Evolutionary conservation across 2,797 vertebrate species (phyloP), one percentile per base, ranked within the genome.

Genomic region (Squalus acanthias): DNA sequence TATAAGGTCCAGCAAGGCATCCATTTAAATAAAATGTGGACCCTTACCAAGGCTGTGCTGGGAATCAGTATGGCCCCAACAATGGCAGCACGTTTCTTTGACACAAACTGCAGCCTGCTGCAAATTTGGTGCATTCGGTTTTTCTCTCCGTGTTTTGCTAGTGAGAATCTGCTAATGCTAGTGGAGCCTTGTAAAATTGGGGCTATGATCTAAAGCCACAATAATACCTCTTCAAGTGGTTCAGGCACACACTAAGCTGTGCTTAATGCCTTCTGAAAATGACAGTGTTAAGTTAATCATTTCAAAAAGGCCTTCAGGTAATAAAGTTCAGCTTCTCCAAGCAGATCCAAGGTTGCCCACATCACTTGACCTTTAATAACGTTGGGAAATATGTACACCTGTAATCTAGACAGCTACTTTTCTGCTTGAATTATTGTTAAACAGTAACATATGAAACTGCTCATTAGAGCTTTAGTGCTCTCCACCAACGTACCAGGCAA

Each of bases 381-480:
- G 46, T 72, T 95, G 46, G 67, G 39, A 95, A 70, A 69, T 70
- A 70, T 50, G 9, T 95, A 70, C 67, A 95, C 65, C 65, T 95
- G 93, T 69, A 46, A 95, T 70, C 8, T 10, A 70, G 67, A 46
- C n/a, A 70, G 39, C 65, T 70, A 50, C n/a, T 95, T 70, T 95
- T 70, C 69, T 69, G 22, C 93, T 46, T 95, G 93, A 95, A 95
- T 72, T 67, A 69, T 46, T 94, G 63, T 94, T 94, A 94, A 94
- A 39, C 2, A 94, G n/a, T 69, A 69, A 94, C n/a, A 94, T 69
- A 67, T 50, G 91, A n/a, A 69, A 69, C 33, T 24, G 39, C 65
- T 94, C 63, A 69, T 94, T 94, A 39, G 65, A 69, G 65, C 29
- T 67, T 67, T 24, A 94, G 63, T 67, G 92, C 65, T 94, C n/a